phyloP scores from a whole-genome alignment of 23 tunicate species.

The Styela clava region DNA sequence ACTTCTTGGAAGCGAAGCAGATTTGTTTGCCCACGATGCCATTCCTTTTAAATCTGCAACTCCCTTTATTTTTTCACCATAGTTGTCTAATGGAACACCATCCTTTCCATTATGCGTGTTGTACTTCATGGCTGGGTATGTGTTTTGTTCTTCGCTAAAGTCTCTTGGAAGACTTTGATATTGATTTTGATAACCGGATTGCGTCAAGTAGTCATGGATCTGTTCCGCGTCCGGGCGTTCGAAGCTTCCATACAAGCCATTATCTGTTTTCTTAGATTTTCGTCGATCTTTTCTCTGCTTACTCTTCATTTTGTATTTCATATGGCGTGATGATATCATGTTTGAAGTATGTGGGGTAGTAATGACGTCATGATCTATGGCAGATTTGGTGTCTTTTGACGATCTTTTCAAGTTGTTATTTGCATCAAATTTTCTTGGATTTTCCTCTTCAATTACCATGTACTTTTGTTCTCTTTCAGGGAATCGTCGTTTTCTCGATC shows the following conservation, averaged over 20 bases:
- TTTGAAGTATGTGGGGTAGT: neutral
- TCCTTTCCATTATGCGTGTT: neutral
- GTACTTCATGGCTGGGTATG: neutral
- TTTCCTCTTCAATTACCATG: neutral
- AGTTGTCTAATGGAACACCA: neutral
- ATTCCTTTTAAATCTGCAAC: neutral
- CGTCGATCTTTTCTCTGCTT: neutral
- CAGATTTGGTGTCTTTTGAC: neutral
- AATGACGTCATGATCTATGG: neutral
- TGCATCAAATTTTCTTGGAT: neutral
- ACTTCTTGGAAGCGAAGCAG: neutral
- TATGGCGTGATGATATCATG: neutral
- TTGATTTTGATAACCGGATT: neutral
- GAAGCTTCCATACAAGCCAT: neutral
- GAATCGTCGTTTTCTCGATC: neutral
- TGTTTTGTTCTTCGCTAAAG: neutral
- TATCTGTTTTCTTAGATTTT: neutral
- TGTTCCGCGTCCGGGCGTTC: neutral
- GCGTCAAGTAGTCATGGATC: neutral
- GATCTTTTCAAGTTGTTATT: neutral
- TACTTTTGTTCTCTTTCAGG: neutral
- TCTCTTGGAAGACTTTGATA: neutral
- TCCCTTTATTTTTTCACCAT: neutral
- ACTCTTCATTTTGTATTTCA: neutral
- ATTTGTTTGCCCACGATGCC: neutral